Evolutionary conservation across 2,888 invertebrate species (phyloP).

Genomic region (Hartigia nigra): DNA sequence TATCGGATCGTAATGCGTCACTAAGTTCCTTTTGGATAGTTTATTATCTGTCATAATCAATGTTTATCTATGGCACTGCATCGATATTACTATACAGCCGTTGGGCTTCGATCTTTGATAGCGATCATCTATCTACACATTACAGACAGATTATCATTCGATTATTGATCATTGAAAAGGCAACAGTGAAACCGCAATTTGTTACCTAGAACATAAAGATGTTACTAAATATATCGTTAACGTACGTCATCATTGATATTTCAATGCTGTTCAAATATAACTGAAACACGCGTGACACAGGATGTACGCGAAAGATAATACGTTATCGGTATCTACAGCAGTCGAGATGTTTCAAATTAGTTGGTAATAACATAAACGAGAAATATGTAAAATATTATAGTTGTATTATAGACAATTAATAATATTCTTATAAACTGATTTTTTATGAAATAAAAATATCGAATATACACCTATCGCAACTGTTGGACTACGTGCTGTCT

Average conservation of each 20-base stretch:
- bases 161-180: not conserved
- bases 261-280: not conserved
- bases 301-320: not conserved
- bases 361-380: not conserved
- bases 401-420: not conserved
- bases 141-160: not conserved
- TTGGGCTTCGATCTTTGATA: not conserved
- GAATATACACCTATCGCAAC: not conserved
- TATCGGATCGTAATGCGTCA: slow-evolving; percentile 2
- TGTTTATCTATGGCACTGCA: not conserved
- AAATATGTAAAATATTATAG: not conserved
- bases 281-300: not conserved
- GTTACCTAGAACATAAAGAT: not conserved
- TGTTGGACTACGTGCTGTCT: not conserved
- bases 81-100: not conserved
- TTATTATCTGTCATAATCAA: not conserved
- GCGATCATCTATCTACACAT: not conserved
- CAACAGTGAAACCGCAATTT: not conserved
- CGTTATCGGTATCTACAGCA: not conserved
- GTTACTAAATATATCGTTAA: not conserved
- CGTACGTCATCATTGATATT: not conserved
- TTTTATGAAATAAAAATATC: too few species aligned
- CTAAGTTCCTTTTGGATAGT: not conserved
- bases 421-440: too few species aligned
- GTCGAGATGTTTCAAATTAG: not conserved